phyloP scores from a whole-genome alignment of 2,888 invertebrate species.

The Mycalesis mineus region DNA sequence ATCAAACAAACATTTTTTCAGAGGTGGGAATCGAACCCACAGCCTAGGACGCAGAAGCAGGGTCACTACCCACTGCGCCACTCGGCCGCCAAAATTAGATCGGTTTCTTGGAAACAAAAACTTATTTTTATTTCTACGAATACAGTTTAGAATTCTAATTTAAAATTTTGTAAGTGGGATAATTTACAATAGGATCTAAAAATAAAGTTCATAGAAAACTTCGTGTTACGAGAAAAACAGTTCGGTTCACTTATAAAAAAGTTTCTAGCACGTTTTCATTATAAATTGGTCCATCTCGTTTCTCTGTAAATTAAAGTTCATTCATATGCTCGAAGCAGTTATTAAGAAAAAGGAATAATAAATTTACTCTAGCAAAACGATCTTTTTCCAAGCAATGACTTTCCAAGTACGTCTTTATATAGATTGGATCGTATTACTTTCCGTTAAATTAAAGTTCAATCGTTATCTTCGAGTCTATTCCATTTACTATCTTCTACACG shows the following conservation, averaged over 20 bases:
- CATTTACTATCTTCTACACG: not conserved
- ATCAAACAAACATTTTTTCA: too few species aligned
- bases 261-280: not conserved
- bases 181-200: too few species aligned
- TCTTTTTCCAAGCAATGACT: conserved; percentile 6
- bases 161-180: too few species aligned
- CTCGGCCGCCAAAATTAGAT: too few species aligned
- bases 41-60: too few species aligned
- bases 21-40: too few species aligned
- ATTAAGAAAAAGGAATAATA: not conserved
- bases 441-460: conserved; percentile 15
- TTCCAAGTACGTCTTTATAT: conserved; percentile 13
- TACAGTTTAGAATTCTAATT: too few species aligned
- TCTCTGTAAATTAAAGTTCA: not conserved
- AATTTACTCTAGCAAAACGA: conserved; percentile 2
- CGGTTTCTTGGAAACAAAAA: too few species aligned
- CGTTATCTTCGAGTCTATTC: conserved; percentile 9
- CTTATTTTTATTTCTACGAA: too few species aligned
- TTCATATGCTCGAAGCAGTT: not conserved
- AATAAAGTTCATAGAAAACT: not conserved
- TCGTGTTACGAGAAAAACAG: not conserved
- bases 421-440: conserved; percentile 15
- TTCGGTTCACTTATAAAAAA: not conserved
- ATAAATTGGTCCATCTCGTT: not conserved
- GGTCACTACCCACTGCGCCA: too few species aligned